These are phyloP conservation scores for Megalonaias nervosa DNA, from an alignment of 1,140 invertebrate species.

Conservation along the genomic window DNA sequence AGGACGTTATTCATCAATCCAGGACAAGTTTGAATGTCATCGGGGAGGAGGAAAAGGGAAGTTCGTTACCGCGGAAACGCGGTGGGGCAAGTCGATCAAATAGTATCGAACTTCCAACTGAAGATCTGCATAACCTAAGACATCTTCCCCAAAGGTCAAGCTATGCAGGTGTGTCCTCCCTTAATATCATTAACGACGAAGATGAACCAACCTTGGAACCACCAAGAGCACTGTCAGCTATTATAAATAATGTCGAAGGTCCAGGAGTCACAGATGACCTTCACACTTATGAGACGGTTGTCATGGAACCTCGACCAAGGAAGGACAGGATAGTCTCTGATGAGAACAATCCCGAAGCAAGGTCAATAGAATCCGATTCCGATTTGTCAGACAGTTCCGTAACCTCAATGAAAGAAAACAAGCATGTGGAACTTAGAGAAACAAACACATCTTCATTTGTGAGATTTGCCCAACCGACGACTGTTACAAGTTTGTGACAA, in stretches of 20 bases:
- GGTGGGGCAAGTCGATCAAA: constrained; percentile 35
- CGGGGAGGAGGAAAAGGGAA: constrained; percentile 52
- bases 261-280: background rate
- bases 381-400: background rate
- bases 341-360: constrained; percentile 9
- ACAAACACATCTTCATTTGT: too few species aligned
- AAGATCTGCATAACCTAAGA: constrained; percentile 37
- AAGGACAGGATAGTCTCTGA: background rate
- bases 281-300: background rate
- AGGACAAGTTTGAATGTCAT: constrained; percentile 54
- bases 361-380: constrained; percentile 32
- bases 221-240: background rate
- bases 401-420: too few species aligned
- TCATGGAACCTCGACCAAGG: background rate
- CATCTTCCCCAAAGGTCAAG: constrained; percentile 30
- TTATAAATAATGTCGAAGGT: background rate
- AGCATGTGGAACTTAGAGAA: too few species aligned
- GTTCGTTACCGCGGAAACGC: constrained; percentile 37
- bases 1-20: constrained; percentile 48
- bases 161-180: constrained; percentile 24
- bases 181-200: constrained; percentile 48
- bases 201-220: constrained; percentile 15
- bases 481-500: too few species aligned
- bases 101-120: constrained; percentile 32
- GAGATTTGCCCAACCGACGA: too few species aligned